Evolutionary conservation across 2,888 invertebrate genomes (phyloP).

Genomic region (Coelogynopora nodosa): DNA sequence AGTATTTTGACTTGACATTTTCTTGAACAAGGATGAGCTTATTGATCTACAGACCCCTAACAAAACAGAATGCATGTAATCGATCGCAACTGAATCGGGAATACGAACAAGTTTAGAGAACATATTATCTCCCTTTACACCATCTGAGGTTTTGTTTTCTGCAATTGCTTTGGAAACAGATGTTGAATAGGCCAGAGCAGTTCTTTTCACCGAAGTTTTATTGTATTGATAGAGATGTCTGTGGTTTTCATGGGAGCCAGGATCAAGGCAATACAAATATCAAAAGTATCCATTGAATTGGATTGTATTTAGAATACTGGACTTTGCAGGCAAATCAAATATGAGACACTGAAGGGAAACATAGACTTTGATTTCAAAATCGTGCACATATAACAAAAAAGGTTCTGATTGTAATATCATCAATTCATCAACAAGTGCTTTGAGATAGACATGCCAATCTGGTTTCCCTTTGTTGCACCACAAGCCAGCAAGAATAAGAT

Average conservation of each 20-base stretch:
- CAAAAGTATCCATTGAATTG: slow-evolving; percentile 4
- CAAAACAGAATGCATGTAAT: not conserved
- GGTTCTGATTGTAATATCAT: not conserved
- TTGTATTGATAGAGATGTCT: not conserved
- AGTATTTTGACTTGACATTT: not conserved
- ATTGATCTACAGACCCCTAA: not conserved
- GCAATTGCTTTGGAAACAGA: not conserved
- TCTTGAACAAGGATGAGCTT: not conserved
- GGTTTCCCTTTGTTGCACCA: slow-evolving; percentile 11
- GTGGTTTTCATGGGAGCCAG: not conserved
- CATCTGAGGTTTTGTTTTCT: too few species aligned
- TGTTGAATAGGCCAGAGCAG: too few species aligned
- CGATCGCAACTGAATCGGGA: not conserved
- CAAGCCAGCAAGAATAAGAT: not conserved
- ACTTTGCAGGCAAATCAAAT: slow-evolving; percentile 1
- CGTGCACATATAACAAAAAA: not conserved
- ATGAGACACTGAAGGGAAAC: not conserved
- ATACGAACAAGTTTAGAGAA: not conserved
- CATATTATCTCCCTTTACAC: not conserved
- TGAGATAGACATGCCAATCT: not conserved
- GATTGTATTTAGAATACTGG: not conserved
- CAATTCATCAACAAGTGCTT: not conserved
- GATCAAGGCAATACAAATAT: not conserved
- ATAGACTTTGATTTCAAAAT: not conserved
- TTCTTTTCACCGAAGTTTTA: not conserved